A percentile compares a stretch with the other conserved stretches of the same genome.
These are phyloP conservation scores for Melolontha melolontha DNA, from an alignment of 2,888 invertebrate genomes.

Conservation along the genomic window DNA sequence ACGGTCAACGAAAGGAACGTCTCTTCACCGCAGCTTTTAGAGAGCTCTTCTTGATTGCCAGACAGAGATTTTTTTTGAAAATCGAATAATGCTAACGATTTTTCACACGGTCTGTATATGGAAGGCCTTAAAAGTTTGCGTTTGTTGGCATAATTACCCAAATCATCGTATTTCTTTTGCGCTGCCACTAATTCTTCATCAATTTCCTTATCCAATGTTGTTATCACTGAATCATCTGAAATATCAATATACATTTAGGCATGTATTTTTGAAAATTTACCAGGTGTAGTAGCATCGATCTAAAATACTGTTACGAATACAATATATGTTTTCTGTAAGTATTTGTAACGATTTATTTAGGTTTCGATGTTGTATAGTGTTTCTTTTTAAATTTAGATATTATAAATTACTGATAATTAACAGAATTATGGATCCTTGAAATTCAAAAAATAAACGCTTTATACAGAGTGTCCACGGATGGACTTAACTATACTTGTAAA, in stretches of 20 bases:
- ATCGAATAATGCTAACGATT: constrained; percentile 8
- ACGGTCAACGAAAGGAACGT: constrained; percentile 14
- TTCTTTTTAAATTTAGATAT: too few relatives aligned
- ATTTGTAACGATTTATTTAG: too few relatives aligned
- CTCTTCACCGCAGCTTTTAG: constrained; percentile 8
- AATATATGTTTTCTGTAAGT: too few relatives aligned
- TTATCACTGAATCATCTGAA: neutral
- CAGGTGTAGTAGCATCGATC: too few relatives aligned
- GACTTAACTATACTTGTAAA: too few relatives aligned
- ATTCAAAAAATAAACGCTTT: too few relatives aligned
- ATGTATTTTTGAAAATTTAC: neutral
- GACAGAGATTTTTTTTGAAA: neutral
- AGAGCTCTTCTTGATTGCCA: neutral
- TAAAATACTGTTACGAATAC: too few relatives aligned
- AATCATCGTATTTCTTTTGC: constrained; percentile 51
- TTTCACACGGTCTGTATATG: constrained; percentile 46
- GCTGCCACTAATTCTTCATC: constrained; percentile 52
- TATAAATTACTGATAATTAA: too few relatives aligned
- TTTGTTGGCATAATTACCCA: constrained; percentile 40
- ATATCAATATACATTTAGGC: neutral
- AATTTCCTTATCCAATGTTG: constrained; percentile 43
- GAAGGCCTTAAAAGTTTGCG: constrained; percentile 49
- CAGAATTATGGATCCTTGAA: too few relatives aligned
- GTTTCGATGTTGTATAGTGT: too few relatives aligned
- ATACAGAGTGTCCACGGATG: too few relatives aligned